Percentiles rank a stretch among this genome's conserved stretches.
These are phyloP conservation scores for Notamacropus eugenii DNA, from an alignment of 2,797 vertebrate species.

Conservation along the genomic window DNA sequence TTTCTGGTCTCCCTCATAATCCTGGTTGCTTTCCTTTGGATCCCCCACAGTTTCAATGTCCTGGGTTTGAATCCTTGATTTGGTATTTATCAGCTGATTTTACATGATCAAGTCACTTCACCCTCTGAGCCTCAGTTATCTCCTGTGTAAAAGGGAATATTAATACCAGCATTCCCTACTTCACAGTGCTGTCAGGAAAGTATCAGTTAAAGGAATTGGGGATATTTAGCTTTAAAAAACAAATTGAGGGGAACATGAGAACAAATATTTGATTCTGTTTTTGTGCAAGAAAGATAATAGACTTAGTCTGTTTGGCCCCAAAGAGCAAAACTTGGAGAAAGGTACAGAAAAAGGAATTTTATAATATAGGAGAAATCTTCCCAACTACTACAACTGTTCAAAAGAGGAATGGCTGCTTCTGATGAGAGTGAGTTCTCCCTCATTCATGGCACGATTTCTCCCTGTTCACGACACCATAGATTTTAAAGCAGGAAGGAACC, in stretches of 20 bases:
- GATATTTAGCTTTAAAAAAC: not conserved
- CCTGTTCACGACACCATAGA: not conserved
- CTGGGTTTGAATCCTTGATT: not conserved
- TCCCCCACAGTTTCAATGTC: not conserved
- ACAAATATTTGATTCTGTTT: not conserved
- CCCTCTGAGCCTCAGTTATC: not conserved
- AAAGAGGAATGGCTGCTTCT: not conserved
- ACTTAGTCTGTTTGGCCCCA: not conserved
- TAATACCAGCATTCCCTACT: not conserved
- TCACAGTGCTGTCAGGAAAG: not conserved
- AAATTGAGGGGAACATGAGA: not conserved
- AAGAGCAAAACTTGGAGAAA: not conserved
- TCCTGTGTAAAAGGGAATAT: not conserved
- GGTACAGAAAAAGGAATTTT: not conserved
- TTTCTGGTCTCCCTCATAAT: not conserved
- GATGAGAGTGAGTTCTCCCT: not conserved
- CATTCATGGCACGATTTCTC: not conserved
- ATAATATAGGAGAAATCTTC: not conserved
- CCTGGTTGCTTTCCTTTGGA: not conserved
- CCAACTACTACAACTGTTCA: not conserved
- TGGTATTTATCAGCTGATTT: not conserved
- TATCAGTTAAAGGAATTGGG: not conserved
- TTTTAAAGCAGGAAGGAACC: not conserved
- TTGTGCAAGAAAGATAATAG: not conserved
- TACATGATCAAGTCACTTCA: not conserved